Evolutionary conservation across 2,797 vertebrate species (phyloP).

Genomic region (Tadarida brasiliensis): DNA sequence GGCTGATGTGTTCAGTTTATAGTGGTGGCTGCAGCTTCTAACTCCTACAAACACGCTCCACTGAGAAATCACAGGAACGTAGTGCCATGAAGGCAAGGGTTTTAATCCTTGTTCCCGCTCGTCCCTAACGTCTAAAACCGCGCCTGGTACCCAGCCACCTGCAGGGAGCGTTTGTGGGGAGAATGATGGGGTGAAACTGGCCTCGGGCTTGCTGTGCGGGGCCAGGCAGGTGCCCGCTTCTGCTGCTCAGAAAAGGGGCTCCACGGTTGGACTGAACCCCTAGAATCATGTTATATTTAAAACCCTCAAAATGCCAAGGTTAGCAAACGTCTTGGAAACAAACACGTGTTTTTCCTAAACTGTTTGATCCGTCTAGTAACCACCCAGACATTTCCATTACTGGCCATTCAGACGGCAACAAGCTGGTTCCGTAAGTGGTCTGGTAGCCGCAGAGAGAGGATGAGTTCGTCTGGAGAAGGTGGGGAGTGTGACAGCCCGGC

Average conservation of each 20-base stretch:
- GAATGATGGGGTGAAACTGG: neutral
- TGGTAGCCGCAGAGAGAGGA: neutral
- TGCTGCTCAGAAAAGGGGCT: neutral
- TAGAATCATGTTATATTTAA: neutral
- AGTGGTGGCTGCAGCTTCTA: neutral
- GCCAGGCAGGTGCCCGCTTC: neutral
- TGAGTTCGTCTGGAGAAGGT: neutral
- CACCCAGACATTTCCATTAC: neutral
- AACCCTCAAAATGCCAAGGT: neutral
- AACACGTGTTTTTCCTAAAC: neutral
- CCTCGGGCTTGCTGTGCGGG: neutral
- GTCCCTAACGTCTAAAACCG: neutral
- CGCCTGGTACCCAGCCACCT: neutral
- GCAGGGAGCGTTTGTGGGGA: neutral
- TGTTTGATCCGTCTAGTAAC: neutral
- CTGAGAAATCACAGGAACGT: slow-evolving; percentile 43
- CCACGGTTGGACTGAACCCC: neutral
- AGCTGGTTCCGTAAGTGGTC: neutral
- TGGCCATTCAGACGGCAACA: neutral
- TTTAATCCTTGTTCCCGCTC: neutral
- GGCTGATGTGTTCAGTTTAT: neutral
- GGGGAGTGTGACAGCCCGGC: neutral
- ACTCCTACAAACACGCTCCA: neutral
- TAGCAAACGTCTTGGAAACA: neutral
- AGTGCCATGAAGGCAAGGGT: neutral